Evolutionary conservation across 2,113 vertebrate genomes (phyloP), one percentile per base, ranked within the genome.

Genomic region (Phalacrocorax brasilianus): DNA sequence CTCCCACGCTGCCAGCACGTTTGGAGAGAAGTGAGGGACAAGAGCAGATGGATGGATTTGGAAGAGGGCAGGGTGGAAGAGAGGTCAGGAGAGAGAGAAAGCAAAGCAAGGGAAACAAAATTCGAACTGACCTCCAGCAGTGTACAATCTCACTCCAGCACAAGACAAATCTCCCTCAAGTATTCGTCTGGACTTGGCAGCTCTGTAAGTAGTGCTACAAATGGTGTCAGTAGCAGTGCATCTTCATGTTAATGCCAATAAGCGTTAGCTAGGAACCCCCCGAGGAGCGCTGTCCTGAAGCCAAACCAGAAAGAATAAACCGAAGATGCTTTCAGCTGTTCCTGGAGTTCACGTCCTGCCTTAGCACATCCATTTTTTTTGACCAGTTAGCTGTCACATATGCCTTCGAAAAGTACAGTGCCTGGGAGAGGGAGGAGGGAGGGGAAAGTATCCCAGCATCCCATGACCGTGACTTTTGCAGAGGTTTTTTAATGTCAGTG

Each of bases 31-130:
- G 40, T 97, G 96, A 97, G 83, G 80, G 96, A 96, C 96, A 96
- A 88, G 92, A 96, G 88, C 96, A 97, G 96, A 96, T 97, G 96
- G 85, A 61, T 94, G 79, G 79, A 93, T 97, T 95, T 94, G 93
- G 92, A 96, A 72, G 72, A 95, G 92, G 82, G 93, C 88, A 93
- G 76, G 40, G 93, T 93, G 44, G 95, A 88, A 94, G 44, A 83
- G 72, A 95, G 90, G 79, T 86, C 92, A 88, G 93, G 79, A 89
- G 78, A 90, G 76, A 84, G 82, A 94, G 92, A 93, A 96, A 85
- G 82, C 76, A 93, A 93, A 94, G 42, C 90, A 63, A 88, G 33
- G 55, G 72, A 86, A 94, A 80, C 85, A 96, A 95, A 95, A 94
- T 94, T 78, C 8, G 17, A 92, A 88, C 90, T 93, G 85, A 79